These are phyloP conservation scores for Nasonia oneida DNA, from an alignment of 2,888 invertebrate genomes.

Conservation along the genomic window DNA sequence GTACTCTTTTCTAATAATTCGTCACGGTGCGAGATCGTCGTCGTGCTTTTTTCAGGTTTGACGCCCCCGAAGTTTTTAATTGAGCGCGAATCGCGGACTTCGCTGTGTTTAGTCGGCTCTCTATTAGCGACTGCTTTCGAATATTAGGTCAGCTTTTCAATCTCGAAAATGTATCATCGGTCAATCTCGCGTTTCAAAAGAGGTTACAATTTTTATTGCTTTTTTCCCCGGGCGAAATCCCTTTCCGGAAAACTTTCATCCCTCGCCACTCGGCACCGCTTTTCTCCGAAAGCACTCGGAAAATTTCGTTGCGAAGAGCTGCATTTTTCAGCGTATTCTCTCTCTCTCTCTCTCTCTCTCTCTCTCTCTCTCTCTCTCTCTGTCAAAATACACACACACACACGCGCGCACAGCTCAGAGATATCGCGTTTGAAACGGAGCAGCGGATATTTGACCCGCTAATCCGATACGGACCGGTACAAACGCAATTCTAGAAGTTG, in stretches of 20 bases:
- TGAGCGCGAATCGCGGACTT: background rate
- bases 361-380: background rate
- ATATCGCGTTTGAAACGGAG: background rate
- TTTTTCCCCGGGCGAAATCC: background rate
- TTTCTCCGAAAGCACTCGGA: background rate
- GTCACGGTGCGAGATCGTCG: background rate
- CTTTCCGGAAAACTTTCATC: background rate
- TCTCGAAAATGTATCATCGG: no score
- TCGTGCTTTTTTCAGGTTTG: background rate
- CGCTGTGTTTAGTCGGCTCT: no score
- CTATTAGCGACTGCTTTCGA: no score
- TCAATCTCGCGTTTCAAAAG: no score
- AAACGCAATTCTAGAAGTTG: conserved; percentile 5
- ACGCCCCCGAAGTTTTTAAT: background rate
- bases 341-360: background rate
- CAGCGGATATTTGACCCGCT: background rate
- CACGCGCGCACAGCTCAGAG: no score
- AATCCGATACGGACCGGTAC: background rate
- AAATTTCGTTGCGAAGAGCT: background rate
- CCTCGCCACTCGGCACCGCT: background rate
- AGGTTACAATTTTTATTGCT: background rate
- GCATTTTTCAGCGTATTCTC: background rate
- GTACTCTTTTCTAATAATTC: conserved; percentile 18
- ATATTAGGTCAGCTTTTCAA: no score
- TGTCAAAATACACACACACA: background rate